A percentile compares a stretch with the other conserved stretches of the same genome.
Conservation (phyloP, 2,888 invertebrate genomes). For the Apodemia mormo region DNA sequence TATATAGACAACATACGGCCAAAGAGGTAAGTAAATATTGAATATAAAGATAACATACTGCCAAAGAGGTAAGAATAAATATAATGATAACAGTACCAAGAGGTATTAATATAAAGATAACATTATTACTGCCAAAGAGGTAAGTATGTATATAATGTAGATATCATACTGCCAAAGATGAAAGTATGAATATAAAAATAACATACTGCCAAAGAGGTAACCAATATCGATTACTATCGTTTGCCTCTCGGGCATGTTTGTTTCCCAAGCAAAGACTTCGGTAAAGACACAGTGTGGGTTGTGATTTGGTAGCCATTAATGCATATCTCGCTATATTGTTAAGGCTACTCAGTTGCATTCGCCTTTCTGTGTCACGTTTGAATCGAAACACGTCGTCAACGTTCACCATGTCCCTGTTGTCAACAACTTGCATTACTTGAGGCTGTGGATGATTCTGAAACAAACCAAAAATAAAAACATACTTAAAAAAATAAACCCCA, state of each 20-base stretch:
- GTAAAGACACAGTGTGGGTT: conserved; percentile 83
- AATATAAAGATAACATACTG: too few relatives aligned
- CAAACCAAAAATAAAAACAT: background rate
- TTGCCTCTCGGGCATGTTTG: conserved; percentile 79
- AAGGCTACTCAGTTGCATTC: conserved; percentile 60
- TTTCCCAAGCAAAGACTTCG: conserved; percentile 86
- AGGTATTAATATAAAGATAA: too few relatives aligned
- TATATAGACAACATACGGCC: too few relatives aligned
- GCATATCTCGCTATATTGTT: conserved; percentile 80
- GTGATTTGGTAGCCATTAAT: conserved; percentile 74
- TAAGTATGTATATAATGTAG: too few relatives aligned
- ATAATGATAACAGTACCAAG: too few relatives aligned
- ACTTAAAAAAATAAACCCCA: background rate
- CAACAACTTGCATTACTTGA: conserved; percentile 73
- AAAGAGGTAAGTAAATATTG: too few relatives aligned
- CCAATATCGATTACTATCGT: conserved; percentile 84
- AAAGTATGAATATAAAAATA: background rate
- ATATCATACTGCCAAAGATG: too few relatives aligned
- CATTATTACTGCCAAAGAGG: too few relatives aligned
- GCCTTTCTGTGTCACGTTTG: conserved; percentile 53
- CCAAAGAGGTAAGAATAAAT: too few relatives aligned
- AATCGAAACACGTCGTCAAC: conserved; percentile 72
- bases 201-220: conserved; percentile 89
- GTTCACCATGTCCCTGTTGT: conserved; percentile 60
- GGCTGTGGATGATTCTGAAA: conserved; percentile 63